Evolutionary conservation across 2,888 invertebrate species (phyloP).

Genomic region (Meiosimyza platycephala): DNA sequence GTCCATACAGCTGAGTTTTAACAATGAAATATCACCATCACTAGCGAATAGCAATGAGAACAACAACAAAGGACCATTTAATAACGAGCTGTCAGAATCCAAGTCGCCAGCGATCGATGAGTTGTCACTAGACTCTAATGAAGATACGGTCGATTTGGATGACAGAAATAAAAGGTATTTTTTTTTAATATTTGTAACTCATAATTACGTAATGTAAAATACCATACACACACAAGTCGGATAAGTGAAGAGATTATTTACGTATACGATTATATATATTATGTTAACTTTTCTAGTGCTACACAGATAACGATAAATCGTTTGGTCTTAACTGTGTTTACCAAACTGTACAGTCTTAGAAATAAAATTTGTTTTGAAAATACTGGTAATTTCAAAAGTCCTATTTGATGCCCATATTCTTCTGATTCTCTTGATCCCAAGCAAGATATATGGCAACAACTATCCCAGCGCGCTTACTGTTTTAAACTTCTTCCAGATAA

Average conservation of each 20-base stretch:
- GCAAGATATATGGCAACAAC: too few relatives aligned
- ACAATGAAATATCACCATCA: conserved; percentile 56
- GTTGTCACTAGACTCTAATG: conserved; percentile 77
- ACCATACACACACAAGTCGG: neutral
- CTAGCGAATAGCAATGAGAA: conserved; percentile 47
- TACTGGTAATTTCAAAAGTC: too few relatives aligned
- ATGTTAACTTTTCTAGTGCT: too few relatives aligned
- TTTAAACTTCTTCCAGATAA: too few relatives aligned
- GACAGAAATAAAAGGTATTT: conserved; percentile 80
- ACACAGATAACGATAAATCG: too few relatives aligned
- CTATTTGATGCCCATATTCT: too few relatives aligned
- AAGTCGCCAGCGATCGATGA: conserved; percentile 76
- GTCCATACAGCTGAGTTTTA: conserved; percentile 62
- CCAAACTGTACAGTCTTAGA: too few relatives aligned
- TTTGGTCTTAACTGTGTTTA: too few relatives aligned
- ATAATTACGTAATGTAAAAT: conserved; percentile 42
- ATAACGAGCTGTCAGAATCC: conserved; percentile 72
- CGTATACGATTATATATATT: too few relatives aligned
- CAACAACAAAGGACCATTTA: conserved; percentile 46
- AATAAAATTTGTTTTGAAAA: too few relatives aligned
- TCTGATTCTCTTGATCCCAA: too few relatives aligned
- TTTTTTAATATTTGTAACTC: neutral
- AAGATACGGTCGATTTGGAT: conserved; percentile 78
- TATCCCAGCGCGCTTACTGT: too few relatives aligned
- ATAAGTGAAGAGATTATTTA: neutral